Base-by-base conservation (phyloP, 1,140 invertebrate species). In the Ptiloglossa arizonensis region DNA sequence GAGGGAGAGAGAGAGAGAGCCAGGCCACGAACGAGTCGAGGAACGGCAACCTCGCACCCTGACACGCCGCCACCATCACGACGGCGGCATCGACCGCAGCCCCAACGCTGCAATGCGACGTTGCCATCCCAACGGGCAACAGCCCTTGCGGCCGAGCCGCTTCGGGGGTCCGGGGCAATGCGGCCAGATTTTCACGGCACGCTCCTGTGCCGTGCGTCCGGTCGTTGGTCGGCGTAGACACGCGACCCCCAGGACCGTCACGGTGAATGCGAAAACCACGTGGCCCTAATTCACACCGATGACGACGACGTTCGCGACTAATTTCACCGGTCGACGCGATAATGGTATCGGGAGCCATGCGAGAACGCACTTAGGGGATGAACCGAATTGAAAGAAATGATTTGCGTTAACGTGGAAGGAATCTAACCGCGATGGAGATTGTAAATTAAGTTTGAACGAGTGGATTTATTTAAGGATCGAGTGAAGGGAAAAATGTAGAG, bases 91-190 rank as follows among this genome's bases (percentile, higher is more conserved):
- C 91, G 91, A 92, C 92, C 92, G 91, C 91, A 91, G 87, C 88
- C 89, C 90, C 88, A 89, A 89, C 91, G 91, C 92, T 92, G 92
- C 92, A 93, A 91, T 92, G 91, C 91, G 92, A 93, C 92, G 91
- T 93, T 92, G 91, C 92, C 91, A 93, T 92, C 91, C 90, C 92
- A 92, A 92, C 91, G 90, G 90, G 81, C 91, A 92, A 92, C 91
- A 91, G 91, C 91, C 90, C 91, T 89, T 90, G 86, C 87, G 81
- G 35, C 81, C 67, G 54, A 76, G 60, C 59, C 77, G 69, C 69
- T 68, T 66, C 48, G 38, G 81, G 67, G 57, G 73, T 38, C 44
- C 63, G 64, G 13, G 64, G 64, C 63, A 54, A 27, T 44, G 57
- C 19, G 46, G 57, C 57, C 69, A 71, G 74, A 81, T 85, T 85